A percentile compares a stretch with the other conserved stretches of the same genome.
These are phyloP conservation scores for Sphaeridia pumilis DNA, from an alignment of 2,888 invertebrate genomes.

Conservation along the genomic window DNA sequence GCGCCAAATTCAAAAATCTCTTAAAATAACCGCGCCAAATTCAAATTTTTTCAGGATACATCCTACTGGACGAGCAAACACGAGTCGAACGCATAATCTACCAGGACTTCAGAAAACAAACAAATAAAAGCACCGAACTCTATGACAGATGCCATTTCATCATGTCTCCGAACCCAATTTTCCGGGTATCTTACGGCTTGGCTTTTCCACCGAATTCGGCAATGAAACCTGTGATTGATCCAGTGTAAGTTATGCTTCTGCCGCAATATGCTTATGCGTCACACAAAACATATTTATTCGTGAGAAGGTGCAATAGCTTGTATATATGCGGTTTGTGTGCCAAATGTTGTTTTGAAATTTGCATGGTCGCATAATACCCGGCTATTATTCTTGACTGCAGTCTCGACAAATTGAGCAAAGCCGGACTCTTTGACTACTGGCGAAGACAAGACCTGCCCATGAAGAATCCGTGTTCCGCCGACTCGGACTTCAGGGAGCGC, in stretches of 20 bases:
- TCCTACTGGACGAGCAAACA: slow-evolving; percentile 33
- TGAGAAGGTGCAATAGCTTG: too few relatives aligned
- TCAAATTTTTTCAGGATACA: slow-evolving; percentile 28
- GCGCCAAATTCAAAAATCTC: too few relatives aligned
- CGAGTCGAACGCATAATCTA: slow-evolving; percentile 33
- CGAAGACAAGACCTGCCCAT: slow-evolving; percentile 54
- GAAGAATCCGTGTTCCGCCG: slow-evolving; percentile 66
- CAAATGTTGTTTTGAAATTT: too few relatives aligned
- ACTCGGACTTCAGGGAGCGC: slow-evolving; percentile 66
- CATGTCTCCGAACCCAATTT: slow-evolving; percentile 55
- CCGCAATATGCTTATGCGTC: too few relatives aligned
- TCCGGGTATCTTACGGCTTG: slow-evolving; percentile 57
- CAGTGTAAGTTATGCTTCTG: slow-evolving; percentile 60
- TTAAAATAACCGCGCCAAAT: too few relatives aligned
- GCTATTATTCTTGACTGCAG: too few relatives aligned
- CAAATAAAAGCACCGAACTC: slow-evolving; percentile 48
- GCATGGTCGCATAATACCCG: too few relatives aligned
- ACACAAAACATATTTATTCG: too few relatives aligned
- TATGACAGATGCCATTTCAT: slow-evolving; percentile 62
- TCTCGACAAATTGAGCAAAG: slow-evolving; percentile 49
- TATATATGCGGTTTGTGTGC: too few relatives aligned
- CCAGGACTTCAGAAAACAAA: slow-evolving; percentile 29
- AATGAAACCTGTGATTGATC: slow-evolving; percentile 52
- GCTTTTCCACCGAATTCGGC: slow-evolving; percentile 55
- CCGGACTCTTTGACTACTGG: slow-evolving; percentile 60